phyloP scores from a whole-genome alignment of 2,113 vertebrate genomes.

The Vulpes lagopus region DNA sequence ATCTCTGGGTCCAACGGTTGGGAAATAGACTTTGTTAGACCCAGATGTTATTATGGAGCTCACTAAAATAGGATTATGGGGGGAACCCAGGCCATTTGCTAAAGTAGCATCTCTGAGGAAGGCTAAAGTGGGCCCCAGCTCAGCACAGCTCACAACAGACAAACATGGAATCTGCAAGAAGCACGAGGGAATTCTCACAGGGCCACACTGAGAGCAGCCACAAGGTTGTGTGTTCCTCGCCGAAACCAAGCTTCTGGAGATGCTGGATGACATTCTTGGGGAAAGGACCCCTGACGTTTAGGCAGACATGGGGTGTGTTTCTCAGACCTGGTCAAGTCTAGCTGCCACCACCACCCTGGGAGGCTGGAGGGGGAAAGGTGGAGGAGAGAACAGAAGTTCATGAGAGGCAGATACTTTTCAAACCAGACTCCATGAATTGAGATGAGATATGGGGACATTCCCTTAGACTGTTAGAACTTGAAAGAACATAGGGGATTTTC shows the following conservation, averaged over 20 bases:
- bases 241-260: not conserved
- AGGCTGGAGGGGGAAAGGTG: fast-evolving
- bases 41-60: not conserved
- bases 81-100: not conserved
- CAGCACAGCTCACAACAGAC: not conserved
- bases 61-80: not conserved
- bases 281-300: not conserved
- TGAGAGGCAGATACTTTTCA: not conserved
- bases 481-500: not conserved
- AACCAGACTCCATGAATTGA: not conserved
- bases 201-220: not conserved
- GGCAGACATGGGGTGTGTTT: not conserved
- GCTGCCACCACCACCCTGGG: not conserved
- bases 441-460: not conserved
- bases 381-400: not conserved
- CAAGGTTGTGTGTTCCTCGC: not conserved
- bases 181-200: not conserved
- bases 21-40: not conserved
- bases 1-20: not conserved
- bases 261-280: not conserved
- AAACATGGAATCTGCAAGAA: not conserved
- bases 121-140: not conserved
- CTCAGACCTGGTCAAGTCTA: not conserved
- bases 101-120: not conserved
- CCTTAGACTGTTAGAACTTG: not conserved